Evolutionary conservation across 2,797 vertebrate genomes (phyloP).

Genomic region (Megalops cyprinoides): DNA sequence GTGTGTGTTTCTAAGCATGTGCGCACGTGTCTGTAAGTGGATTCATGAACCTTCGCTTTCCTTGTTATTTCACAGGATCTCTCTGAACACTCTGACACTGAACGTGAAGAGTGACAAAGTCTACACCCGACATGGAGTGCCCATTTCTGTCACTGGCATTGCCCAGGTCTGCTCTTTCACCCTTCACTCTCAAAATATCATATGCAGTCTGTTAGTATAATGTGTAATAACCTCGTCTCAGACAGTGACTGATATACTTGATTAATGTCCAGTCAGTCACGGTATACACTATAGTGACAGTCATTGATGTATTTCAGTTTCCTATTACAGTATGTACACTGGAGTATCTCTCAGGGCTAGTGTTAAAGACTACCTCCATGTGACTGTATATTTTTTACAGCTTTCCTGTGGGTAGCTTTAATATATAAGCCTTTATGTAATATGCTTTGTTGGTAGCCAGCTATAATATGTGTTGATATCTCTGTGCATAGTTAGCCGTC

Average conservation of each 20-base stretch:
- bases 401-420: too few relatives aligned
- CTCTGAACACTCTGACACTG: constrained; percentile 89
- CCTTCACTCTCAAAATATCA: too few relatives aligned
- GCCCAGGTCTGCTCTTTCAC: constrained; percentile 76
- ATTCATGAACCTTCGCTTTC: neutral
- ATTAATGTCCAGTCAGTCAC: too few relatives aligned
- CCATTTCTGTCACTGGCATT: constrained; percentile 90
- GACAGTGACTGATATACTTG: neutral
- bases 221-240: neutral
- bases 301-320: neutral
- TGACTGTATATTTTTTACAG: too few relatives aligned
- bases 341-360: neutral
- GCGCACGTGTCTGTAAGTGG: neutral
- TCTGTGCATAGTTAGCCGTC: too few relatives aligned
- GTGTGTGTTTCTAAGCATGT: too few relatives aligned
- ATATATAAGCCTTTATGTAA: too few relatives aligned
- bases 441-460: too few relatives aligned
- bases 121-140: constrained; percentile 90
- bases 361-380: too few relatives aligned
- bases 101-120: constrained; percentile 94
- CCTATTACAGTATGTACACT: neutral
- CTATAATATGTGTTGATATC: too few relatives aligned
- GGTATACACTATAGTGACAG: neutral
- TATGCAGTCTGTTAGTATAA: neutral
- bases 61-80: constrained; percentile 74